A percentile compares a stretch with the other conserved stretches of the same genome.
phyloP scores from a whole-genome alignment of 2,113 vertebrate genomes.

The Chaenogobius annularis region DNA sequence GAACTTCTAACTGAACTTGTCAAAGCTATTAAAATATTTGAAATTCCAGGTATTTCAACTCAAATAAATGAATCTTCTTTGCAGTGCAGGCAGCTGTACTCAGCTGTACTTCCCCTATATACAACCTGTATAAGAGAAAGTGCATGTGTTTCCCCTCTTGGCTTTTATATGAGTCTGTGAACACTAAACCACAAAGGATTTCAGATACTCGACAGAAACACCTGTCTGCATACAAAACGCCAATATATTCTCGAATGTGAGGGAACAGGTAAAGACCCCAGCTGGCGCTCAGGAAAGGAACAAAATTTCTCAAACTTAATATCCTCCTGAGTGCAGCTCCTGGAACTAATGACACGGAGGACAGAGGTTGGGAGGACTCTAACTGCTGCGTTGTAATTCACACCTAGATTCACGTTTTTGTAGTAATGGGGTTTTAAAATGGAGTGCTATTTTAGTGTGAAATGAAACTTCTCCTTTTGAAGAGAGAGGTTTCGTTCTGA shows the following conservation, averaged over 20 bases:
- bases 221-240: conserved; percentile 3
- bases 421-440: background rate
- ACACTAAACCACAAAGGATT: background rate
- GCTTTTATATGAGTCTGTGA: background rate
- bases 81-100: no score
- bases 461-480: conserved; percentile 5
- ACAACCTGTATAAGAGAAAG: background rate
- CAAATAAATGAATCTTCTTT: no score
- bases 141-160: background rate
- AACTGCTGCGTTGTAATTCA: conserved; percentile 6
- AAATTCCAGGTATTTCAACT: no score
- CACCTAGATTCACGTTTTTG: background rate
- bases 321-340: background rate
- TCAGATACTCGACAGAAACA: background rate
- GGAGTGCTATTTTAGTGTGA: conserved; percentile 1
- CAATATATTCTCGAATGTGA: background rate
- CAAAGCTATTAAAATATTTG: no score
- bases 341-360: background rate
- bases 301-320: background rate
- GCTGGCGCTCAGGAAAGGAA: background rate
- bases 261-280: background rate
- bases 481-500: background rate
- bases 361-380: background rate
- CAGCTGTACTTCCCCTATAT: background rate
- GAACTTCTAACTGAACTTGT: no score